These are phyloP conservation scores for Drosophila micromelanica DNA, from an alignment of 1,140 invertebrate genomes.

Conservation along the genomic window DNA sequence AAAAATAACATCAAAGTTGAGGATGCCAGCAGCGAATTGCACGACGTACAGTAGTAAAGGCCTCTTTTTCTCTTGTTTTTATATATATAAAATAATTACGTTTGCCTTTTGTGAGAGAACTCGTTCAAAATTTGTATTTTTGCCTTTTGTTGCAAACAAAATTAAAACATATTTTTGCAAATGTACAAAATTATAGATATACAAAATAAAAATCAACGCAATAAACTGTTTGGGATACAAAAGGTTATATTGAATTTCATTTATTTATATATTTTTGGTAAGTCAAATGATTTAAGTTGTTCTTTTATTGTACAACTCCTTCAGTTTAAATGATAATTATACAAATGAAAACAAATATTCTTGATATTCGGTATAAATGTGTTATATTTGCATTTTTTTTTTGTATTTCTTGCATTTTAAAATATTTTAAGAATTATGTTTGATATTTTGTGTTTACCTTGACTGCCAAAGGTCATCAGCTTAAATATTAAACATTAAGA, in stretches of 20 bases:
- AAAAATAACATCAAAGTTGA: not conserved
- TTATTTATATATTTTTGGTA: too few species aligned
- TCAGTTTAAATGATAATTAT: too few species aligned
- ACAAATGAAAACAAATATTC: too few species aligned
- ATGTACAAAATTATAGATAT: too few species aligned
- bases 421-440: not conserved
- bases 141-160: too few species aligned
- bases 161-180: too few species aligned
- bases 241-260: too few species aligned
- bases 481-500: not conserved
- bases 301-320: too few species aligned
- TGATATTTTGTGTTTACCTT: not conserved
- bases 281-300: too few species aligned
- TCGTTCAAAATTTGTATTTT: not conserved
- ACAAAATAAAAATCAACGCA: too few species aligned
- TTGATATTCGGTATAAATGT: too few species aligned
- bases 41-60: not conserved
- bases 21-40: not conserved
- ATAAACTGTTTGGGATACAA: too few species aligned
- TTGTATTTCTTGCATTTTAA: not conserved
- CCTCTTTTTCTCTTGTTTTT: not conserved
- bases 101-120: not conserved
- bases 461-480: not conserved
- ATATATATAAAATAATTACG: not conserved
- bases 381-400: not conserved